Base-by-base conservation (phyloP, 2,113 vertebrate genomes). In the Tricholaema leucomelas region DNA sequence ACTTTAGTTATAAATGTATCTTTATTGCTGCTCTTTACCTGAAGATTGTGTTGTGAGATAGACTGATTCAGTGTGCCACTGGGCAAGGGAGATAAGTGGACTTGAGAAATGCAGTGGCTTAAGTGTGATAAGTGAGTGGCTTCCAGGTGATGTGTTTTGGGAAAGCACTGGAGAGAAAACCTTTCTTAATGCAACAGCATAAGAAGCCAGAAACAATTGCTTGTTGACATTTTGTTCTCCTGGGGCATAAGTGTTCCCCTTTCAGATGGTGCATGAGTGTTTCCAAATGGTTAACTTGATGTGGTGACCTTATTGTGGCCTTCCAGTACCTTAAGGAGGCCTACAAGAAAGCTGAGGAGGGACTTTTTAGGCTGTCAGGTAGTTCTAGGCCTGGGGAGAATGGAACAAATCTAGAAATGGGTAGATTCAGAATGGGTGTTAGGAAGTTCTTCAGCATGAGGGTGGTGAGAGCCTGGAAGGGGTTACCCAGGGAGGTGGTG, bases 21-120 rank as follows among this genome's bases (percentile, higher is more conserved):
- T 38, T 5, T 5, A 16, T 63, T 19, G 27, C 65, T 1, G 0
- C 13, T 35, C 46, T 56, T 50, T 2, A 54, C 14, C 64, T 38
- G 50, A 27, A 63, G 42, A 16, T 18, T 17, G 50, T 18, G 12
- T 14, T 9, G 7, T 23, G 38, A 55, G 54, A 42, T 46, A 42
- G 54, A 25, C 3, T 1, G 1, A 48, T 10, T 17, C 25, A 35
- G 33, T 4, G 46, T 4, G 12, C 12, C 3, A 1, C 33, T 61
- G 31, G 3, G 25, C 33, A 12, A 10, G 19, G 36, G 9, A 21
- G 27, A 48, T 55, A 31, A 25, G 6, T 1, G 6, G 18, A 36
- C 38, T 21, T 10, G 18, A 33, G 74, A 55, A 71, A 40, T 6
- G 16, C 19, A 18, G 58, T 36, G 52, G 15, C 71, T 20, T 28